Base-by-base conservation (phyloP, 1,140 invertebrate species). In the Dreissena rostriformis region DNA sequence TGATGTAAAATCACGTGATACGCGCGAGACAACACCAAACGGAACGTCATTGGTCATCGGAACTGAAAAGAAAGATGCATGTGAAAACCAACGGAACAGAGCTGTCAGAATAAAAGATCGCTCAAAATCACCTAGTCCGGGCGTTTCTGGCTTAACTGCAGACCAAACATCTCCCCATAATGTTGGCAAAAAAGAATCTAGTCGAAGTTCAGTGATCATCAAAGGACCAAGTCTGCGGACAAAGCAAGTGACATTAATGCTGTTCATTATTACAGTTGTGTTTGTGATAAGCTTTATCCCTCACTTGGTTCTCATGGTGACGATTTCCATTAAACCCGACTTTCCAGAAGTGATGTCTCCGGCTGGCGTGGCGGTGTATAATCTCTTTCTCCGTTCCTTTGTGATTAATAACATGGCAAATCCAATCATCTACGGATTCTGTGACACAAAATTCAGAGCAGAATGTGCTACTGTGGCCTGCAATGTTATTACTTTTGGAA, bases 371-470 rank as follows among this genome's bases (percentile, higher is more conserved):
- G 74, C 78, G 0, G 72, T 75, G 8, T 70, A 79, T 26, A 85
- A 86, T 51, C 61, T 90, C 57, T 81, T 86, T 22, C 61, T 90
- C 1, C 82, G 88, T 57, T 85, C 87, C 7, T 90, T 87, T 79
- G 88, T 90, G 22, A 87, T 90, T 24, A 90, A 90, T 78, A 88
- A 86, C 77, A 85, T 85, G 53, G 87, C 84, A n/a, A 88, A 90
- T 76, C 86, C 89, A 15, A 85, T 90, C 22, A 88, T 90, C 28
- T 90, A 90, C 61, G 86, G 89, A 66, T 80, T 89, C 14, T 88
- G 86, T 81, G 82, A 84, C 67, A 66, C 63, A 19, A 87, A 86
- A n/a, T 90, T 90, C 73, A 73, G 89, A 28, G 68, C n/a, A 17
- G 86, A 88, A 72, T 85, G 86, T 77, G 57, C 76, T 28, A 85